Evolutionary conservation across 2,797 vertebrate genomes (phyloP), one percentile per base, ranked within the genome.

Genomic region (Melanotaenia pygmaea): DNA sequence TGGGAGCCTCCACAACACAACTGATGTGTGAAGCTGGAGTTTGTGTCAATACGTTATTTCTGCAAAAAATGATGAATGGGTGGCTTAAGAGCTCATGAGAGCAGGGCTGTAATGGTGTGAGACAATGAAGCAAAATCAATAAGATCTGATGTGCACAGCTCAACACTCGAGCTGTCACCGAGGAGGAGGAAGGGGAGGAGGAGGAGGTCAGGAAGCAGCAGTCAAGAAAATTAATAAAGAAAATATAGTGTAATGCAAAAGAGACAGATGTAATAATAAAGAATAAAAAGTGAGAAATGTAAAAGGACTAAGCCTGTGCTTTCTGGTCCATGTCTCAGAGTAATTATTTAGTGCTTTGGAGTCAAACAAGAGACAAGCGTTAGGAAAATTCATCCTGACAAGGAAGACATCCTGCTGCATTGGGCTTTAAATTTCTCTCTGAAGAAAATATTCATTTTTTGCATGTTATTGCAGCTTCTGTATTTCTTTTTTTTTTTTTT

Each of bases 331-430:
- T 12, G 6, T 47, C 37, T 35, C 37, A 16, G 16, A 65, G 67
- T 72, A 26, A 87, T 74, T 64, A 76, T 74, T 81, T 79, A 4
- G 76, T 74, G 81, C 69, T 76, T 69, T 72, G 40, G 54, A 70
- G 62, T 51, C 5, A 32, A 64, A 61, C 8, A 73, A 47, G 8
- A 71, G 57, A 65, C 50, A 51, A 5, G 12, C 12, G 35, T 59
- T 9, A 28, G 54, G 35, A 66, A 68, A 68, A 43, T 34, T 59
- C 51, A 43, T 59, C 74, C 80, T 82, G 80, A 87, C 73, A 72
- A 80, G 80, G 71, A 67, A 68, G 64, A 71, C 70, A 73, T 80
- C 12, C 84, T 81, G 37, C 35, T 28, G 8, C 9, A 43, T 43
- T 10, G 1, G 26, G 14, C 43, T 57, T 85, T 74, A 56, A 53